Conservation (phyloP, 1,140 invertebrate genomes). For the Diorhabda carinulata region DNA sequence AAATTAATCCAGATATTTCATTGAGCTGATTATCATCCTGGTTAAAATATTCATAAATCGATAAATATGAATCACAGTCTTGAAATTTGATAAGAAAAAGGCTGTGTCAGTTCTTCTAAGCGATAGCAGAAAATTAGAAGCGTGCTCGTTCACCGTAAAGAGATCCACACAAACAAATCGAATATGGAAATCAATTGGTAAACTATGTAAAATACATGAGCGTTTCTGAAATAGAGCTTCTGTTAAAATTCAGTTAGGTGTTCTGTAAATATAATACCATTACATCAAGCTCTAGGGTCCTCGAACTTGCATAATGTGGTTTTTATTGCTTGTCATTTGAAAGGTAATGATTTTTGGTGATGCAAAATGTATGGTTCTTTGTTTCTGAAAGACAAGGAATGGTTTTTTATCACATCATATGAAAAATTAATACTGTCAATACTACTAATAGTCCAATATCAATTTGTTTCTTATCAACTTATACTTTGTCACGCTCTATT, state of each 20-base stretch:
- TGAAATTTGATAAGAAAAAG: too few species aligned
- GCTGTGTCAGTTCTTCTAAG: too few species aligned
- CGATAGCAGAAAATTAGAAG: neutral
- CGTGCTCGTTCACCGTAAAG: neutral
- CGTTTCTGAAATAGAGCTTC: neutral
- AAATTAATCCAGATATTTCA: too few species aligned
- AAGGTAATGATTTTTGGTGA: neutral
- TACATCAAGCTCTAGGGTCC: neutral
- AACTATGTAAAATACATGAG: slow-evolving; percentile 1
- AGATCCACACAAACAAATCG: neutral
- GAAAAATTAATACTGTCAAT: too few species aligned
- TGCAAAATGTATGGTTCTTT: neutral
- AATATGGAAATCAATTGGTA: slow-evolving; percentile 2
- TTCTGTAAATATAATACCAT: neutral
- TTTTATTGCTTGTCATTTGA: neutral
- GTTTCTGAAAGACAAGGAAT: too few species aligned
- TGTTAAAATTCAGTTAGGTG: neutral
- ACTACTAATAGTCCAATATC: too few species aligned
- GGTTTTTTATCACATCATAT: too few species aligned
- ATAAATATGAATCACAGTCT: too few species aligned
- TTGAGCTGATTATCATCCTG: too few species aligned
- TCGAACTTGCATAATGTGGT: neutral
- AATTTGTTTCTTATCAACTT: too few species aligned
- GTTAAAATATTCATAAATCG: too few species aligned
- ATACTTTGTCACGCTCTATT: too few species aligned